These are phyloP conservation scores for Gortyna flavago DNA, from an alignment of 2,888 invertebrate species.

Conservation along the genomic window DNA sequence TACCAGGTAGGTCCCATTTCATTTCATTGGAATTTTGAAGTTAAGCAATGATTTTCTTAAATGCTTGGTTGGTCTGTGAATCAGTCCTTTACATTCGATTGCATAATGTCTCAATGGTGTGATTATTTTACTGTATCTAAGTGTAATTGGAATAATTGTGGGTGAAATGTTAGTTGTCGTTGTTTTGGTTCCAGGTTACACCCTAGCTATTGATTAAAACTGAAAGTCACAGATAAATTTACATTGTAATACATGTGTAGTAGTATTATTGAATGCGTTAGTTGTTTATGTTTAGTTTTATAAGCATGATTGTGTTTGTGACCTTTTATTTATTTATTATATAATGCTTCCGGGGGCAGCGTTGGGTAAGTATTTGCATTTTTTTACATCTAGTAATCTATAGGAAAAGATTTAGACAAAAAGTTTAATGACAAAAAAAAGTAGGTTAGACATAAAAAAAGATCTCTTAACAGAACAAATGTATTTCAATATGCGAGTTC, in stretches of 20 bases:
- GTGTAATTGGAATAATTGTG: conserved; percentile 82
- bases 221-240: conserved; percentile 89
- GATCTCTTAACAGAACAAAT: conserved; percentile 62
- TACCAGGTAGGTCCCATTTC: conserved; percentile 83
- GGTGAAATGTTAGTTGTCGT: conserved; percentile 88
- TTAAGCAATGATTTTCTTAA: conserved; percentile 77
- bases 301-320: conserved; percentile 86
- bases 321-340: conserved; percentile 66
- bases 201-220: conserved; percentile 80
- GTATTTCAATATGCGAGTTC: conserved; percentile 70
- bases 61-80: conserved; percentile 83
- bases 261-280: conserved; percentile 83
- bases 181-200: conserved; percentile 90
- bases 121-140: conserved; percentile 83
- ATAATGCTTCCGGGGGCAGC: conserved; percentile 67
- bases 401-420: conserved; percentile 15
- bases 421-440: conserved; percentile 33
- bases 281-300: conserved; percentile 80
- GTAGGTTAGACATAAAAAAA: conserved; percentile 40
- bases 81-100: conserved; percentile 78
- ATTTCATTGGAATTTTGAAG: conserved; percentile 79
- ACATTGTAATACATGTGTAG: conserved; percentile 79
- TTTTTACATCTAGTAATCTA: conserved; percentile 14
- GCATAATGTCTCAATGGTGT: conserved; percentile 86
- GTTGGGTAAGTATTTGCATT: conserved; percentile 53